Evolutionary conservation across 2,113 vertebrate genomes (phyloP).

Genomic region (Sapajus apella): DNA sequence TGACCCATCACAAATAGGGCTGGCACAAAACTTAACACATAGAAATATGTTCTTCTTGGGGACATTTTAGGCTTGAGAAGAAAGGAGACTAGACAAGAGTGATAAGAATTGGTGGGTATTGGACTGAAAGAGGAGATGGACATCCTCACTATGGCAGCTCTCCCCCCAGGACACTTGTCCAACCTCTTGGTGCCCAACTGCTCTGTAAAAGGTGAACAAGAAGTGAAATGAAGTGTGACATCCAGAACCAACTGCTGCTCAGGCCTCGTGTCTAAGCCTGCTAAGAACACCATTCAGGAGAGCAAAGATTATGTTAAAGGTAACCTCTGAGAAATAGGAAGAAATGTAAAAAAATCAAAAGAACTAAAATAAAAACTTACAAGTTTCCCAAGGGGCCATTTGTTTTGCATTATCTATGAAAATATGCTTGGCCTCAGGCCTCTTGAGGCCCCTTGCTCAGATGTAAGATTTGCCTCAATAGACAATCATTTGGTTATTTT

Average conservation of each 20-base stretch:
- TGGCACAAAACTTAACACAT: not conserved
- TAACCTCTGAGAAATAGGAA: not conserved
- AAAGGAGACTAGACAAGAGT: not conserved
- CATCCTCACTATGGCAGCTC: not conserved
- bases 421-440: not conserved
- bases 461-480: not conserved
- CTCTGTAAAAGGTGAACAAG: not conserved
- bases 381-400: not conserved
- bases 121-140: not conserved
- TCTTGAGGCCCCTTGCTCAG: fast-evolving
- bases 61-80: not conserved
- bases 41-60: not conserved
- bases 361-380: not conserved
- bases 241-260: not conserved
- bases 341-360: not conserved
- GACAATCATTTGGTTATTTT: not conserved
- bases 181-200: not conserved
- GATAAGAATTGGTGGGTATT: not conserved
- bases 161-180: not conserved
- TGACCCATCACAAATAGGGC: not conserved
- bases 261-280: not conserved
- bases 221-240: not conserved
- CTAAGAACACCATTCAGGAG: not conserved
- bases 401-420: not conserved
- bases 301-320: not conserved